Conservation (phyloP, 2,888 invertebrate genomes). For the Trachelus iudaicus region DNA sequence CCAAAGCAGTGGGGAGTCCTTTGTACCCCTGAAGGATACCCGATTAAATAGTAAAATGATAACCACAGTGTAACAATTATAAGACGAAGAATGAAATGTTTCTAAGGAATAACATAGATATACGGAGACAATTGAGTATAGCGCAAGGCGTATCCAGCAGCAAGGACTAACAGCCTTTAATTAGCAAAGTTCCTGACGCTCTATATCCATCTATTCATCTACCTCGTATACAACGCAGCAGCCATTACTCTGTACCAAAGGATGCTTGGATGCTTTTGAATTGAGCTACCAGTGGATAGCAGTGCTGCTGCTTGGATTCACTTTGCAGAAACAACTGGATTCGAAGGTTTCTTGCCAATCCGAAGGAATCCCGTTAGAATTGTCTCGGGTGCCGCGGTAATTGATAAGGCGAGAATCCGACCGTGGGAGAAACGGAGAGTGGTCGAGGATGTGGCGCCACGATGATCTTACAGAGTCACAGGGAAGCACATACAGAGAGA, state of each 20-base stretch:
- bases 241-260: conserved; percentile 38
- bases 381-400: not conserved
- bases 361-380: too few relatives aligned
- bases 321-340: too few relatives aligned
- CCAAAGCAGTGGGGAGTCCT: too few relatives aligned
- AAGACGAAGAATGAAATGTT: too few relatives aligned
- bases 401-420: not conserved
- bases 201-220: conserved; percentile 30
- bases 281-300: conserved; percentile 37
- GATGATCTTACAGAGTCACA: too few relatives aligned
- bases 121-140: not conserved
- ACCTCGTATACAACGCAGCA: conserved; percentile 30
- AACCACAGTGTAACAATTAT: too few relatives aligned
- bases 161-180: conserved; percentile 60
- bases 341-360: too few relatives aligned
- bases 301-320: too few relatives aligned
- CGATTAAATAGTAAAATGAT: too few relatives aligned
- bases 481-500: too few relatives aligned
- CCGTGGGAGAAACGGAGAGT: conserved; percentile 31
- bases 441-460: conserved; percentile 7
- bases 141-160: conserved; percentile 54
- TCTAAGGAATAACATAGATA: too few relatives aligned
- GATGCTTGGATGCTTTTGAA: conserved; percentile 36
- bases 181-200: conserved; percentile 62
- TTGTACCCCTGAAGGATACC: too few relatives aligned